Evolutionary conservation across 2,113 vertebrate genomes (phyloP), one percentile per base, ranked within the genome.

Genomic region (Macquaria ambigua): DNA sequence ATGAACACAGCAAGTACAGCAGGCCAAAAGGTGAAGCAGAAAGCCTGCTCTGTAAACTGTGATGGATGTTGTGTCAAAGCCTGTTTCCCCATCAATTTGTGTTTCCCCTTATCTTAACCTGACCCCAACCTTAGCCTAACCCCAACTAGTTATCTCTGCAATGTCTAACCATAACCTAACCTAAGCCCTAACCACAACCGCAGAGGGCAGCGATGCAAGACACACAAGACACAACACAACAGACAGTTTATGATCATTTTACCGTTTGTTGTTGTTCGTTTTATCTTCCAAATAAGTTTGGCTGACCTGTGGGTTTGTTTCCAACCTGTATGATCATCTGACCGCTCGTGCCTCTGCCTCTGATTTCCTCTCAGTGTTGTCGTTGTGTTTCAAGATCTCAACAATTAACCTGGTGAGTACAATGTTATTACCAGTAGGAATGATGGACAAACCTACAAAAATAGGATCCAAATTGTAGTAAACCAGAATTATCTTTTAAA

Each of bases 41-140:
- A 20, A 43, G 18, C 10, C 0, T 0, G n/a, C 7, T 66, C 21
- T 63, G 15, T 39, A 25, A 16, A 62, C 31, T 41, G 16, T 25
- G 34, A 20, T 71, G 39, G 28, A 76, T 75, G 66, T 15, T 75
- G 41, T 39, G 52, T 77, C 64, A 69, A 50, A 50, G 43, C 55
- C 55, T 78, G 25, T 73, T 71, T 77, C 16, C 39, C 9, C 28
- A n/a, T 56, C 2, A n/a, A 48, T 69, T 82, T 72, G 31, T 73
- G 50, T 48, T 77, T 28, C 16, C 46, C 68, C 16, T 73, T 73
- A 72, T 55, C 59, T 63, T n/a, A 43, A 55, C 48, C n/a, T 55
- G 69, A 83, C 37, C 39, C 16, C 50, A 15, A 15, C 3, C 63
- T 52, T 15, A 14, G 34, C 48, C 23, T n/a, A 10, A 53, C 34